Base-by-base conservation (phyloP, 2,888 invertebrate genomes). In the Diadromus collaris region DNA sequence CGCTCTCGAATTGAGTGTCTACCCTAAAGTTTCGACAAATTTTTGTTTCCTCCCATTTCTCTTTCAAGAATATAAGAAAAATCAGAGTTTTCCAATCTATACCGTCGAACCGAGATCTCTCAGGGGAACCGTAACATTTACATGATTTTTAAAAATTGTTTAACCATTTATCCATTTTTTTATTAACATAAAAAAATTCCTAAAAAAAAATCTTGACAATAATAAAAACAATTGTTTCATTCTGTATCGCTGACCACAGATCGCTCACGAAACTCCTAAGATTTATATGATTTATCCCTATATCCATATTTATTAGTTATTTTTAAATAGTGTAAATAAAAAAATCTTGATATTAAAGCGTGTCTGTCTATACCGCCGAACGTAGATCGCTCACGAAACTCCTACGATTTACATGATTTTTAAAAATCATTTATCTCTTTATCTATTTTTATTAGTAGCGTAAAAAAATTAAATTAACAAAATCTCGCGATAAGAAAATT, bases 21-120 rank as follows among this genome's bases (percentile, higher is more conserved):
- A 60, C 54, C 44, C 64, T 34, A 70, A 77, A 77, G 38, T 79
- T 77, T 70, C 44, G 34, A 10, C 54, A 19, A 44, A 46, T 41
- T 61, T 51, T 54, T 58, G 41, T 34, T 48, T 51, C 29, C 13
- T 4, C 38, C 48, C 41, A 32, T 41, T n/a, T 32, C 27, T 24
- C 10, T 61, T 48, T n/a, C n/a, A n/a, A n/a, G n/a, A n/a, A n/a
- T n/a, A n/a, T n/a, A n/a, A n/a, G n/a, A n/a, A n/a, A n/a, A n/a
- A n/a, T n/a, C n/a, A n/a, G n/a, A n/a, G n/a, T n/a, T n/a, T n/a
- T n/a, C n/a, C n/a, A n/a, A n/a, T n/a, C n/a, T n/a, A n/a, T n/a
- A n/a, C n/a, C n/a, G n/a, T n/a, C n/a, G n/a, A n/a, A n/a, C n/a
- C n/a, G n/a, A n/a, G n/a, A n/a, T n/a, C n/a, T n/a, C n/a, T n/a